These are phyloP conservation scores for Galaxea fascicularis DNA, from an alignment of 92 coral and sea anemone genomes.

Conservation along the genomic window DNA sequence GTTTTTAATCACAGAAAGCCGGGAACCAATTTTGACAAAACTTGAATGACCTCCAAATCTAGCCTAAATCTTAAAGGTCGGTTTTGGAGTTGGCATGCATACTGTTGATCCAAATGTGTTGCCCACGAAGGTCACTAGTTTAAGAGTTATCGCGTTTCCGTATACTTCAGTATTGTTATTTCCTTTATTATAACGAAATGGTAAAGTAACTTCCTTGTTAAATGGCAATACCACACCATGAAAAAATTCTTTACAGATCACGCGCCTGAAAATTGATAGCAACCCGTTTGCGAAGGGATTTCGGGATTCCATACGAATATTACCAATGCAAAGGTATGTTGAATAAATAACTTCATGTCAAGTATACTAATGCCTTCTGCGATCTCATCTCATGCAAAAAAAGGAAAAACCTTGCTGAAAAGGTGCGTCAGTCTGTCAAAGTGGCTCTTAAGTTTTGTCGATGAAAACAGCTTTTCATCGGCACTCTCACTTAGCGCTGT, in stretches of 20 bases:
- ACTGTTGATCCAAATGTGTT: neutral
- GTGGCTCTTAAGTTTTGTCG: too few relatives aligned
- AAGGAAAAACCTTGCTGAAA: too few relatives aligned
- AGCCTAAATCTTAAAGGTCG: neutral
- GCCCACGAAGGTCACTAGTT: neutral
- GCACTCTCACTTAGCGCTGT: too few relatives aligned
- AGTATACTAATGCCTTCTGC: neutral
- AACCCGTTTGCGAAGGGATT: slow-evolving; percentile 98
- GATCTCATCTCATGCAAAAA: neutral
- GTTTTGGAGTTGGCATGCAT: neutral
- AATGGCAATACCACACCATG: too few relatives aligned
- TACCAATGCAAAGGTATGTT: slow-evolving; percentile 86
- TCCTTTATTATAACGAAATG: neutral
- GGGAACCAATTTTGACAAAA: neutral
- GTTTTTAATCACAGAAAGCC: neutral
- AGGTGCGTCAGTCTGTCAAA: too few relatives aligned
- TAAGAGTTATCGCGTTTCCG: neutral
- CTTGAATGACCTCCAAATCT: neutral
- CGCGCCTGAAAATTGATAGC: slow-evolving; percentile 96
- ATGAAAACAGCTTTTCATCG: too few relatives aligned
- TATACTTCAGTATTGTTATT: too few relatives aligned
- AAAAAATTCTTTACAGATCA: slow-evolving; percentile 71
- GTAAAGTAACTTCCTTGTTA: neutral
- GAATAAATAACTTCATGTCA: neutral
- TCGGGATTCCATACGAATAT: slow-evolving; percentile 87